Base-by-base conservation (phyloP, 1,140 invertebrate species). In the Zaprionus nigranus region DNA sequence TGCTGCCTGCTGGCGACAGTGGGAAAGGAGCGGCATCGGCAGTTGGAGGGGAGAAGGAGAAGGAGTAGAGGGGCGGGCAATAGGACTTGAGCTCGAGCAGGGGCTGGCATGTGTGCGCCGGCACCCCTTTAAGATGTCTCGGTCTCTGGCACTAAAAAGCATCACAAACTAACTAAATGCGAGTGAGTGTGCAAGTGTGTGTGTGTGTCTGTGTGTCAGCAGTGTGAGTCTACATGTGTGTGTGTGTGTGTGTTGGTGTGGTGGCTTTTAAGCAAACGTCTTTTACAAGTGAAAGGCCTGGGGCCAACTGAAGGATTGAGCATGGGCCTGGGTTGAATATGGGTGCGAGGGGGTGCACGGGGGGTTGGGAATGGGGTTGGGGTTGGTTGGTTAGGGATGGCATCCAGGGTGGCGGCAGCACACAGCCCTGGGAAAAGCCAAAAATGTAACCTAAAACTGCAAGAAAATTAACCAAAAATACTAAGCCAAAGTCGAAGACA, bases 391-490 rank as follows among this genome's bases (percentile, higher is more conserved):
- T 40, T 26, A 11, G 53, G 22, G 53, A 13, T 56, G 51, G 36
- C 30, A 51, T 51, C n/a, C 22, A 15, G 53, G 64, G 53, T 61
- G 58, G 49, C 49, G 58, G 49, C 49, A 61, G 17, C 12, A 64
- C 20, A 28, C 62, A 46, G 56, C 53, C 34, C 62, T 64, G 85
- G 69, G 87, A 74, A 88, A 90, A 86, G 86, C 85, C 86, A 90
- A 90, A 88, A 88, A 90, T 86, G 85, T 90, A 90, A 90, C 85
- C 85, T 86, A 90, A 90, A 90, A 90, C 85, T 90, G 86, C 86
- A 90, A 90, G 85, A 90, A 90, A 90, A 90, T 90, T 90, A 90
- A 90, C 85, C 86, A 90, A 90, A 90, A 90, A 90, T 90, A 90
- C 86, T 88, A 85, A 88, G 84, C 84, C 81, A 90, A 88, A 90